Percentiles rank a stretch among this genome's conserved stretches.
Conservation (phyloP, 2,113 vertebrate genomes). For the Aythya baeri region DNA sequence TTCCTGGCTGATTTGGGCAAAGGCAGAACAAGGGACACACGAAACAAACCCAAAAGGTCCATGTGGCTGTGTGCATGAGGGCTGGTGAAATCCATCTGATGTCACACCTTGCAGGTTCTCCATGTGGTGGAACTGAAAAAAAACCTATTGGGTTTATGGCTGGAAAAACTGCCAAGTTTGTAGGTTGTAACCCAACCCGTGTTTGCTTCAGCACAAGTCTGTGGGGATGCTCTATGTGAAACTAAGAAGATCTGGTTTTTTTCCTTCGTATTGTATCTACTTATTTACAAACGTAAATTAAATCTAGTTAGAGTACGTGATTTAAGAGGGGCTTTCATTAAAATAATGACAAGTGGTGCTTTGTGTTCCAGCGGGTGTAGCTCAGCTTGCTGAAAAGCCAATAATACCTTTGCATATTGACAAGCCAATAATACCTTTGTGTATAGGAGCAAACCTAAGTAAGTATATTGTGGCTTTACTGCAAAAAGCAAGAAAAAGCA, state of each 20-base stretch:
- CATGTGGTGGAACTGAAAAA: background rate
- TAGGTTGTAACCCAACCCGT: background rate
- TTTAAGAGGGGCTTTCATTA: background rate
- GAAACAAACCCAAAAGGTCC: background rate
- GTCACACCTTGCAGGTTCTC: background rate
- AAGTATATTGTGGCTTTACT: background rate
- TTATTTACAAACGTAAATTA: conserved; percentile 20
- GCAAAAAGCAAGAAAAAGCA: background rate
- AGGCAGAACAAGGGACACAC: background rate
- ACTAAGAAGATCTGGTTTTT: background rate
- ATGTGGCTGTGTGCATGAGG: background rate
- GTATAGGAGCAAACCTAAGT: background rate
- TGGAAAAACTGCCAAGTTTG: background rate
- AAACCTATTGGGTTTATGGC: fast-evolving
- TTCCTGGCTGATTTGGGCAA: background rate
- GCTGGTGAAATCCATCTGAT: background rate
- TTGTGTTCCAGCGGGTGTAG: background rate
- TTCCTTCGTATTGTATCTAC: background rate
- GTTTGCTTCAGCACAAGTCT: background rate
- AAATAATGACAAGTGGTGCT: background rate
- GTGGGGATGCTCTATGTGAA: background rate
- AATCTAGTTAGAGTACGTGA: background rate
- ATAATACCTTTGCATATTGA: background rate
- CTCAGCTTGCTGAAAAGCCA: conserved; percentile 7
- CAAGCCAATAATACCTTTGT: background rate